These are phyloP conservation scores for Selenia dentaria DNA, from an alignment of 2,888 invertebrate genomes.

Conservation along the genomic window DNA sequence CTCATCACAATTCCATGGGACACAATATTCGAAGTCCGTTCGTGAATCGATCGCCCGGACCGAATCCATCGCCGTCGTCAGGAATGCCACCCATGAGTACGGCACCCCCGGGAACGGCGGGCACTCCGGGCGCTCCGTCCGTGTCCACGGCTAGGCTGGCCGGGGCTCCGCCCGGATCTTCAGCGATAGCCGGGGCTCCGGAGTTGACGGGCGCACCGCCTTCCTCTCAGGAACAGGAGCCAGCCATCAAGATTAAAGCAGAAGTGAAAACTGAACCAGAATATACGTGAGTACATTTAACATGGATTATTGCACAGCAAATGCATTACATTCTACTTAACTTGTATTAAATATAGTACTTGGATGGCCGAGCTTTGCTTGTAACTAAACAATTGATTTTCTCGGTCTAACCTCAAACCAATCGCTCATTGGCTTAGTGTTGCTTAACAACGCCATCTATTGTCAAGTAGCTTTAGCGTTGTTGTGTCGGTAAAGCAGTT, in stretches of 20 bases:
- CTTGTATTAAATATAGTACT: too few relatives aligned
- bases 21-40: constrained; percentile 17
- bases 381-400: too few relatives aligned
- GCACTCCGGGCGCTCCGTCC: background rate
- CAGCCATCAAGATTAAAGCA: constrained; percentile 66
- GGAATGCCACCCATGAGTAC: background rate
- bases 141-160: background rate
- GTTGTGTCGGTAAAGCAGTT: too few relatives aligned
- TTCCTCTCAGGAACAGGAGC: constrained; percentile 32
- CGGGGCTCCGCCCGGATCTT: constrained; percentile 1
- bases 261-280: constrained; percentile 79
- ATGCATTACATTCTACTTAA: too few relatives aligned
- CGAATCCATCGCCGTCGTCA: constrained; percentile 24
- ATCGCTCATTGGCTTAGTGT: too few relatives aligned
- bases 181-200: background rate
- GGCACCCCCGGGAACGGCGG: background rate
- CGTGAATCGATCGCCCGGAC: constrained; percentile 32
- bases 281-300: constrained; percentile 42
- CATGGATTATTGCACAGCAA: too few relatives aligned
- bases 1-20: constrained; percentile 29
- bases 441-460: too few relatives aligned
- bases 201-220: too few relatives aligned
- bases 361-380: too few relatives aligned
- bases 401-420: too few relatives aligned
- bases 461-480: too few relatives aligned